Conservation (phyloP, 2,113 vertebrate genomes). For the Addax nasomaculatus region DNA sequence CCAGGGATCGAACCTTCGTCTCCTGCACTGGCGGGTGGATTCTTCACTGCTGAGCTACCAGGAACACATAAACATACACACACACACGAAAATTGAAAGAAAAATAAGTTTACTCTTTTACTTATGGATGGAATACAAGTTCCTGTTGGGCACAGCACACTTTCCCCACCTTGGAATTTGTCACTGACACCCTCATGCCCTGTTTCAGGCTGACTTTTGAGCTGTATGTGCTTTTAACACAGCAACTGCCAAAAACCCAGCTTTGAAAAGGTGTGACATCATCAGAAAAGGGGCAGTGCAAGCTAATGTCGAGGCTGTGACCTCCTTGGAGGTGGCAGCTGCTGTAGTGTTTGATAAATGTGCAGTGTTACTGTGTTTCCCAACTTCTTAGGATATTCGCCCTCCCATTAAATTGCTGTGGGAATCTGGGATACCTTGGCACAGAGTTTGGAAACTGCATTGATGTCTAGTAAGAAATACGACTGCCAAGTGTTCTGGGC, state of each 20-base stretch:
- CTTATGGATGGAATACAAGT: not conserved
- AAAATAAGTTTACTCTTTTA: not conserved
- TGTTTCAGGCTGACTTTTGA: not conserved
- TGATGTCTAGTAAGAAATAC: not conserved
- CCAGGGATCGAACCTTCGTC: not conserved
- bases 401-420: not conserved
- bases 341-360: not conserved
- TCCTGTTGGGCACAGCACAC: rapidly evolving
- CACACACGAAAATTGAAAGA: not conserved
- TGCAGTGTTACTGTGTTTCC: not conserved
- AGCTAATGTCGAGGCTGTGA: not conserved
- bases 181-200: not conserved
- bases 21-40: not conserved
- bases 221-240: not conserved
- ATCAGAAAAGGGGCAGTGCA: not conserved
- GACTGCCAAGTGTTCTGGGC: not conserved
- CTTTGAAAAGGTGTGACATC: not conserved
- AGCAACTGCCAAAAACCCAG: not conserved
- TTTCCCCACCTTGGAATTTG: not conserved
- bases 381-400: not conserved
- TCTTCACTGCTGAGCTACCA: not conserved
- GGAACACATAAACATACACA: not conserved
- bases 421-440: not conserved
- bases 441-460: not conserved
- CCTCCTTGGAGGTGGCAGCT: not conserved